Evolutionary conservation across 1,140 invertebrate species (phyloP).

Genomic region (Zaprionus ghesquierei): DNA sequence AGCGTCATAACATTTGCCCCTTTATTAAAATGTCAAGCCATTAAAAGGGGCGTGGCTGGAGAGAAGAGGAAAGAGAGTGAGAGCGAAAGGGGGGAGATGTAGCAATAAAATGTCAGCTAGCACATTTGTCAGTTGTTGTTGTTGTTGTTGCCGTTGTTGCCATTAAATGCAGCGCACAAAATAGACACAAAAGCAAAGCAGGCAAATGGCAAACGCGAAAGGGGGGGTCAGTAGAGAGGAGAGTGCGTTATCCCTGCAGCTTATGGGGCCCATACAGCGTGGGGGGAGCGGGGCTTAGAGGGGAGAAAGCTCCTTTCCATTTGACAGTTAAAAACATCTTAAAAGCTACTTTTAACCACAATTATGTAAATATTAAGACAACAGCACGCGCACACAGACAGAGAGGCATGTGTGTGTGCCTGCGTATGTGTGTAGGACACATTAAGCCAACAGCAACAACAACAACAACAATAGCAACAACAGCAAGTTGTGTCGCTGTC

Average conservation of each 20-base stretch:
- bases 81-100: not conserved
- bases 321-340: slow-evolving; percentile 75
- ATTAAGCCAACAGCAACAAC: not conserved
- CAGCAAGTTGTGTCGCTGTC: slow-evolving; percentile 42
- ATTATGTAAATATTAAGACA: slow-evolving; percentile 80
- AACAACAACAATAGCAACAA: slow-evolving; percentile 37
- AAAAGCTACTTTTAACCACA: slow-evolving; percentile 79
- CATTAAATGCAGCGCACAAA: slow-evolving; percentile 53
- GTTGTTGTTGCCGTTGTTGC: slow-evolving; percentile 21
- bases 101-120: slow-evolving; percentile 38
- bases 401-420: not conserved
- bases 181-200: slow-evolving; percentile 49
- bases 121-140: slow-evolving; percentile 37
- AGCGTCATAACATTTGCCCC: slow-evolving; percentile 13
- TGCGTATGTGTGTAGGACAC: slow-evolving; percentile 10
- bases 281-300: too few relatives aligned
- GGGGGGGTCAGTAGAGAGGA: not conserved
- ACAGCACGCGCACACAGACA: slow-evolving; percentile 32
- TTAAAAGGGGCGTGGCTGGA: slow-evolving; percentile 7
- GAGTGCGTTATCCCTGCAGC: not conserved
- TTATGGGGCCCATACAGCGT: too few relatives aligned
- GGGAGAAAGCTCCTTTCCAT: slow-evolving; percentile 21
- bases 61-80: not conserved
- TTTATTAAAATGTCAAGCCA: slow-evolving; percentile 78
- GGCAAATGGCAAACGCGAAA: slow-evolving; percentile 17